Conservation (phyloP, 2,113 vertebrate genomes). For the Pituophis catenifer region DNA sequence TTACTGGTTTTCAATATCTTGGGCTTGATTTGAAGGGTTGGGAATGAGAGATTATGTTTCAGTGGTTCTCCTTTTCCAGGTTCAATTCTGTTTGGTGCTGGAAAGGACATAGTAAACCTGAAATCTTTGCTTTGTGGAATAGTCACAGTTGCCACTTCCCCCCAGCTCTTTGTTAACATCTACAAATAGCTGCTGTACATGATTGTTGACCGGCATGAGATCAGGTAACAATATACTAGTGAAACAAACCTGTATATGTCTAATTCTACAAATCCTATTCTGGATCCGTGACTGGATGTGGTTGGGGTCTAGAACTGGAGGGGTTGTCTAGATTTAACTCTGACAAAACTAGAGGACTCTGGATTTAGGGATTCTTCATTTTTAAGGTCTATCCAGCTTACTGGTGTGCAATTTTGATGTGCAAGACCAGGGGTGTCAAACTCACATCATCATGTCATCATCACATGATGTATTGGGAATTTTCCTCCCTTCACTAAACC, state of each 20-base stretch:
- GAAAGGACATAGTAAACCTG: not conserved
- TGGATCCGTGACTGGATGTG: not conserved
- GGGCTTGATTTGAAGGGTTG: not conserved
- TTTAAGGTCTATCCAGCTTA: not conserved
- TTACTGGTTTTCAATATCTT: not conserved
- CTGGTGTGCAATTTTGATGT: not conserved
- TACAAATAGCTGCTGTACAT: not conserved
- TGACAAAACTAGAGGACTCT: not conserved
- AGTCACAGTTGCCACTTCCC: not conserved
- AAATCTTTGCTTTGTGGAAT: not conserved
- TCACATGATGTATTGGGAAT: no score
- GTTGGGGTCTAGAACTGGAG: not conserved
- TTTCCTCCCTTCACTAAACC: no score
- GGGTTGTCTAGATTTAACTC: not conserved
- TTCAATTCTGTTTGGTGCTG: not conserved
- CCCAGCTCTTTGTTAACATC: not conserved
- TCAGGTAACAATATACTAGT: not conserved
- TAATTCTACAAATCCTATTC: not conserved
- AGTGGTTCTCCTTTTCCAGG: not conserved
- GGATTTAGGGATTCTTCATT: not conserved
- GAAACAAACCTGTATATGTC: not conserved
- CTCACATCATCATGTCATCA: no score
- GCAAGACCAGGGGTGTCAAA: no score
- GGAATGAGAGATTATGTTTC: not conserved
- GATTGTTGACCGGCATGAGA: not conserved